Evolutionary conservation across 1,140 invertebrate genomes (phyloP), one percentile per base, ranked within the genome.

Genomic region (Goniozus legneri): DNA sequence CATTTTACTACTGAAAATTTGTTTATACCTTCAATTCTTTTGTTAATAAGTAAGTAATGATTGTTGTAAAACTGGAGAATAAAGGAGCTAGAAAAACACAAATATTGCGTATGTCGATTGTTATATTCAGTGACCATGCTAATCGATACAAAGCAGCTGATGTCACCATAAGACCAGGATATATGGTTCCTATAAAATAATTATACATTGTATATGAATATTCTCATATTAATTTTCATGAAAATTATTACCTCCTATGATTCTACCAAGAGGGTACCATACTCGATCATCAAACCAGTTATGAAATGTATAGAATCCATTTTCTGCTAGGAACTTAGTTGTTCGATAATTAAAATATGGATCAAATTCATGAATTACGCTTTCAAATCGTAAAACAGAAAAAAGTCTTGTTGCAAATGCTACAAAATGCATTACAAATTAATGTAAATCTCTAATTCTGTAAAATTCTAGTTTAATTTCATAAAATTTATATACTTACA

Each of bases 201-300:
- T 41, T 37, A 39, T 47, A 38, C 16, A 22, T 44, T 40, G 20
- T 15, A 19, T 34, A 52, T 34, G 22, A 12, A 27, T 6, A 10
- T 10, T 27, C 24, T 27, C 52, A 22, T 37, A 49, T 46, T 2
- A 33, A 13, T 41, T 15, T 12, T 7, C 27, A 2, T 15, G 31
- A 40, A 14, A 19, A 47, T 48, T 31, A 47, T 73, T 74, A 88
- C 87, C 91, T 76, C 92, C 92, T 74, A 98, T 97, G 69, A 98
- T 98, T 76, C 95, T 85, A 8, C 95, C 95, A 21, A 98, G 77
- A 0, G 95, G 95, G 80, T 98, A 98, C 96, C 96, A 98, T 65
- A 95, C 95, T 75, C 93, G 73, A 71, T 98, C 95, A 82, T 98
- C 95, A 81, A 98, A 98, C 95, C 95, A 98, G 75, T 98, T 98